These are phyloP conservation scores for Lasioglossum vierecki DNA, from an alignment of 2,888 invertebrate species.

Conservation along the genomic window DNA sequence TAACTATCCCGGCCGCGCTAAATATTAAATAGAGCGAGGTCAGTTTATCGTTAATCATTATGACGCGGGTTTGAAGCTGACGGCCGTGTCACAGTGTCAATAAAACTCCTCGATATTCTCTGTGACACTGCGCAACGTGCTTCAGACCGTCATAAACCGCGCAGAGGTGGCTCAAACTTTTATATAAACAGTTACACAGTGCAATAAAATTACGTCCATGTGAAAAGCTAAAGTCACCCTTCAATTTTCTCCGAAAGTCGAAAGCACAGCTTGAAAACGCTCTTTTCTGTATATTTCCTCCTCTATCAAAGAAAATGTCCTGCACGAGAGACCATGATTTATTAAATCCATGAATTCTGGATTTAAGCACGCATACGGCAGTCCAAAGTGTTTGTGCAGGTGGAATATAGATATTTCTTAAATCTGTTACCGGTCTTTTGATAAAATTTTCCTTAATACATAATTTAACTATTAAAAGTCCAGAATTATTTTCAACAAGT, in stretches of 20 bases:
- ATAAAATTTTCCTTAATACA: background rate
- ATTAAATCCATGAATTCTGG: background rate
- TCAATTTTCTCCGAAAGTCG: background rate
- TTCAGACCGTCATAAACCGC: background rate
- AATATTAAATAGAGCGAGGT: background rate
- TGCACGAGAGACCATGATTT: background rate
- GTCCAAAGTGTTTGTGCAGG: background rate
- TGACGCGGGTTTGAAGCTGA: background rate
- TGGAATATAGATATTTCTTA: background rate
- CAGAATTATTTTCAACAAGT: background rate
- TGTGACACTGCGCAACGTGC: background rate
- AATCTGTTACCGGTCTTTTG: background rate
- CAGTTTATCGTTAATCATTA: conserved; percentile 9
- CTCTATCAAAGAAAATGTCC: background rate
- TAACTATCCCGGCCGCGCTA: background rate
- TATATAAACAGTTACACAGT: background rate
- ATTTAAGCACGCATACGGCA: background rate
- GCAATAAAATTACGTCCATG: background rate
- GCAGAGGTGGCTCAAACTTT: background rate
- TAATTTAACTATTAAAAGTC: no score
- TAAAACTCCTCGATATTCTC: background rate
- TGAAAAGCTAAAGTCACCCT: background rate
- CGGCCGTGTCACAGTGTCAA: background rate
- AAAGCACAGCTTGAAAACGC: background rate
- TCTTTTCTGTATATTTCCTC: background rate